These are phyloP conservation scores for Gulo gulo DNA, from an alignment of 2,113 vertebrate species.

Conservation along the genomic window DNA sequence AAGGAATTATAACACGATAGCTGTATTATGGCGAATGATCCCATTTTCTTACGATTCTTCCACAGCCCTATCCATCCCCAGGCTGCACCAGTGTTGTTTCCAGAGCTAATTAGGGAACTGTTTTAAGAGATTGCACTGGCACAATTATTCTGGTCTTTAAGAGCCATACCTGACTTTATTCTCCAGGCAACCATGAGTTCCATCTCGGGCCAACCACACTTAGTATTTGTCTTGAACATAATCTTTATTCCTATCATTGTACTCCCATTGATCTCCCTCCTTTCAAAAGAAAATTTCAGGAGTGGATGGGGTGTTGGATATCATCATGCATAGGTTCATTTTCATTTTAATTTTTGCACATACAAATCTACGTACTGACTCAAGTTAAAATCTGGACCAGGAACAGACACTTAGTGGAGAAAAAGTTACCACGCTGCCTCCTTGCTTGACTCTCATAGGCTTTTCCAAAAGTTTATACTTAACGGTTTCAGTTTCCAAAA, in stretches of 20 bases:
- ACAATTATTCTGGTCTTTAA: not conserved
- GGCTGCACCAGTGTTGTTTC: not conserved
- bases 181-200: not conserved
- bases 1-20: not conserved
- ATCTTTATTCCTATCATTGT: not conserved
- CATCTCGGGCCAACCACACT: not conserved
- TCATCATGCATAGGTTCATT: not conserved
- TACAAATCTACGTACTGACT: not conserved
- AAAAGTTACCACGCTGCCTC: not conserved
- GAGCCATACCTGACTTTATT: not conserved
- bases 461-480: not conserved
- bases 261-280: not conserved
- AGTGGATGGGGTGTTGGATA: not conserved
- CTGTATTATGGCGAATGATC: not conserved
- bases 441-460: not conserved
- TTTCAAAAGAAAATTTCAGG: not conserved
- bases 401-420: not conserved
- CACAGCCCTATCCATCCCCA: not conserved
- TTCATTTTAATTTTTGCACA: not conserved
- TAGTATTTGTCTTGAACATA: not conserved
- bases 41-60: not conserved
- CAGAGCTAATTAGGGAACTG: not conserved
- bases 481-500: not conserved
- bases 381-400: not conserved
- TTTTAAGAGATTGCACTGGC: not conserved